These are phyloP conservation scores for Palythoa caribaeorum DNA, from an alignment of 92 coral and sea anemone genomes.

Conservation along the genomic window DNA sequence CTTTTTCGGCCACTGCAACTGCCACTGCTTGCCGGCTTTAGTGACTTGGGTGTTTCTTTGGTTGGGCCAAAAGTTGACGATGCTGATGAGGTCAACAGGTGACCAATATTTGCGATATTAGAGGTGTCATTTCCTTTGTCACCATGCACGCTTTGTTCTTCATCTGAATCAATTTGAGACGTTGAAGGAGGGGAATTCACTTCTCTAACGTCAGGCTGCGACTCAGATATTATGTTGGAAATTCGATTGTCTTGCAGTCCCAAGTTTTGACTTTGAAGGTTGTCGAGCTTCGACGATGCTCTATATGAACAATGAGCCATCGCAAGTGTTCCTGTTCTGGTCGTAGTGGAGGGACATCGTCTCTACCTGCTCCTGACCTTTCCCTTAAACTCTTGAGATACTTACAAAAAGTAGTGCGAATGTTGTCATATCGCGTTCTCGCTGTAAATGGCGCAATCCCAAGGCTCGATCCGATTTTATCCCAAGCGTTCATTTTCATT, in stretches of 20 bases:
- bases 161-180: constrained; percentile 7
- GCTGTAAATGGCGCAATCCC: not conserved
- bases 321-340: constrained; percentile 43
- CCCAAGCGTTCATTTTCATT: constrained; percentile 16
- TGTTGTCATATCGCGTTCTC: too few species aligned
- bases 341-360: constrained; percentile 42
- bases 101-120: not conserved
- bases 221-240: constrained; percentile 18
- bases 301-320: constrained; percentile 45
- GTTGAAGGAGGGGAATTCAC: constrained; percentile 26
- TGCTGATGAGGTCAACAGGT: constrained; percentile 10
- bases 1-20: constrained; percentile 9
- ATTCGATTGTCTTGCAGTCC: constrained; percentile 35
- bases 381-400: constrained; percentile 16
- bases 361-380: constrained; percentile 35
- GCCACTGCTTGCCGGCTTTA: constrained; percentile 11
- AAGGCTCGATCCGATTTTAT: not conserved
- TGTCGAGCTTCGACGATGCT: constrained; percentile 29
- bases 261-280: constrained; percentile 17
- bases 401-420: too few species aligned
- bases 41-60: constrained; percentile 4
- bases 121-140: constrained; percentile 9
- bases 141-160: constrained; percentile 11
- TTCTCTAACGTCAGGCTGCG: constrained; percentile 17
- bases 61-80: constrained; percentile 15